Percentiles rank a stretch among this genome's conserved stretches.
Conservation (phyloP, 2,797 vertebrate species). For the Mormyrops boulengeri region DNA sequence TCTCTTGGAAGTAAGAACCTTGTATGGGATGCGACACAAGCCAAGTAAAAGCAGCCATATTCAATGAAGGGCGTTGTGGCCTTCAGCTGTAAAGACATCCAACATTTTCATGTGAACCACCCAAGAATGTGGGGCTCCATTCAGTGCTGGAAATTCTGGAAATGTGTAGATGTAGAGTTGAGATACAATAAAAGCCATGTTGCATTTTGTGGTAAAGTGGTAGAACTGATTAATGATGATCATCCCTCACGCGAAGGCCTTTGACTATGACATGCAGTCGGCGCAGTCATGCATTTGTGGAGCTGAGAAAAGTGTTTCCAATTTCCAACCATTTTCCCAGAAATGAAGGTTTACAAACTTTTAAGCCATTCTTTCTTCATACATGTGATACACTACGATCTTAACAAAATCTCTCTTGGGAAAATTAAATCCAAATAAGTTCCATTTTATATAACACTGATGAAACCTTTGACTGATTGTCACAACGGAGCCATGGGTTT, state of each 20-base stretch:
- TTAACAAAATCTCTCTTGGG: neutral
- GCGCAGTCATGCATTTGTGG: neutral
- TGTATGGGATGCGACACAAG: conserved; percentile 23
- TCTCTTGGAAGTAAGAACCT: conserved; percentile 42
- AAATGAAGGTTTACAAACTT: neutral
- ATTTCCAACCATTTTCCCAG: neutral
- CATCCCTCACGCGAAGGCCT: neutral
- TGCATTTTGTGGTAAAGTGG: conserved; percentile 21
- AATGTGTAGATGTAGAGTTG: conserved; percentile 28
- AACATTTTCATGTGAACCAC: conserved; percentile 43
- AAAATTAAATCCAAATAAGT: neutral
- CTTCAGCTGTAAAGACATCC: conserved; percentile 38
- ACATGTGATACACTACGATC: neutral
- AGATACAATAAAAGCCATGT: neutral
- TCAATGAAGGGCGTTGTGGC: conserved; percentile 43
- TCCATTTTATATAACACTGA: neutral
- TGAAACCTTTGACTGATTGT: neutral
- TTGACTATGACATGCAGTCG: neutral
- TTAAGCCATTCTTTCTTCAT: neutral
- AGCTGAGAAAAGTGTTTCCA: neutral
- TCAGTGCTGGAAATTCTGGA: conserved; percentile 39
- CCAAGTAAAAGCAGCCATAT: conserved; percentile 44
- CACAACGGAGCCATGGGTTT: neutral
- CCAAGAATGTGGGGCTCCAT: conserved; percentile 48
- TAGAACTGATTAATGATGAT: conserved; percentile 10